A percentile compares a stretch with the other conserved stretches of the same genome.
Evolutionary conservation across 2,797 vertebrate genomes (phyloP).

Genomic region (Eleutherodactylus coqui): DNA sequence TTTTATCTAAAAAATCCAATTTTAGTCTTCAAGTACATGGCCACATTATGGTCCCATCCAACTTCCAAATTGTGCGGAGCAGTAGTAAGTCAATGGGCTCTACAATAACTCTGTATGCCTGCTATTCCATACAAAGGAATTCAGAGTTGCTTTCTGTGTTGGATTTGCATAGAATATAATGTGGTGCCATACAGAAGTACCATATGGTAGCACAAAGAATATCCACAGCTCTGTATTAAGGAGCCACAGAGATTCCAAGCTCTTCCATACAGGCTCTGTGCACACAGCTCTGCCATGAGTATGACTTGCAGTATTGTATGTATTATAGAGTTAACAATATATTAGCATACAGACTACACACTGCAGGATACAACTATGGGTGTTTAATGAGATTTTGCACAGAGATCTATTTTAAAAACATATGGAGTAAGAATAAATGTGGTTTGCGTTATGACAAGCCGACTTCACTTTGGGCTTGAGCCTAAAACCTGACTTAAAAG

Average conservation of each 20-base stretch:
- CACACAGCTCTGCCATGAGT: too few relatives aligned
- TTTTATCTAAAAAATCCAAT: background rate
- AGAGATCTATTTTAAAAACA: background rate
- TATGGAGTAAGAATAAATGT: background rate
- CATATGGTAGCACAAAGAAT: background rate
- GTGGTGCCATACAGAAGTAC: background rate
- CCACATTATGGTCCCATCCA: background rate
- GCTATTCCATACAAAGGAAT: background rate
- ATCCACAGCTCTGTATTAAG: background rate
- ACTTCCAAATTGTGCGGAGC: background rate
- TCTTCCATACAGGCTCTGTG: background rate
- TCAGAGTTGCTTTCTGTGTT: too few relatives aligned
- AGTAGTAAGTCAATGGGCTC: background rate
- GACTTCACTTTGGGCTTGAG: background rate
- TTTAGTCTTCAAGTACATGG: background rate
- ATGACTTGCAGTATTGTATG: too few relatives aligned
- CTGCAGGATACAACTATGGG: background rate
- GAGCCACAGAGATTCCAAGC: background rate
- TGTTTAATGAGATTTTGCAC: background rate
- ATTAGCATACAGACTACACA: background rate
- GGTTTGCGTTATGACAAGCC: background rate
- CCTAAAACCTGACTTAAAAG: background rate
- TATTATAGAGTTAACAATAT: background rate
- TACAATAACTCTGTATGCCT: background rate
- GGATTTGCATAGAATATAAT: background rate